Conservation (phyloP, 2,888 invertebrate genomes). For the Erebia epiphron region DNA sequence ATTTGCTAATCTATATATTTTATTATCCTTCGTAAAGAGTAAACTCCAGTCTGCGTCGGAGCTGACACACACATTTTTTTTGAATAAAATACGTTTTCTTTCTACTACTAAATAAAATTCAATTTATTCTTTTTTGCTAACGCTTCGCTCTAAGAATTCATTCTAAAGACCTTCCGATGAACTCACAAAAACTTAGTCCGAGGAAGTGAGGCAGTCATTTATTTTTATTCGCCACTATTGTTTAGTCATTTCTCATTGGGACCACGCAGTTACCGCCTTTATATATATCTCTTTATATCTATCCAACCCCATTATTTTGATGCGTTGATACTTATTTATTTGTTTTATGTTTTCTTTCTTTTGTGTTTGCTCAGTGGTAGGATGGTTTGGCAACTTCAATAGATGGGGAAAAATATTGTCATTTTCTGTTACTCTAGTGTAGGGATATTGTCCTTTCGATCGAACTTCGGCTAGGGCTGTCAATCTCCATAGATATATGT, state of each 20-base stretch:
- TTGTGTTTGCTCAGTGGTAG: not conserved
- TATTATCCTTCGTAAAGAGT: too few relatives aligned
- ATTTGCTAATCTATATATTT: too few relatives aligned
- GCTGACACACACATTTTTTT: too few relatives aligned
- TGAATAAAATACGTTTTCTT: too few relatives aligned
- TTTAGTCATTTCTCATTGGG: conserved; percentile 75
- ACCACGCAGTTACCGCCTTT: conserved; percentile 40
- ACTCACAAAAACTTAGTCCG: conserved; percentile 77
- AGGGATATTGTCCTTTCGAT: too few relatives aligned
- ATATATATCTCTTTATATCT: conserved; percentile 34
- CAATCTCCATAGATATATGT: too few relatives aligned
- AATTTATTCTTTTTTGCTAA: conserved; percentile 45
- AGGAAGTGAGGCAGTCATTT: conserved; percentile 70
- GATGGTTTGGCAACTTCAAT: not conserved
- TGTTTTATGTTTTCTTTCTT: conserved; percentile 15
- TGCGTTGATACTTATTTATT: conserved; percentile 32
- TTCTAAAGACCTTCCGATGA: conserved; percentile 80
- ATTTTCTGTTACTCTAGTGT: too few relatives aligned
- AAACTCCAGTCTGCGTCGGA: too few relatives aligned
- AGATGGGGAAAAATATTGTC: not conserved
- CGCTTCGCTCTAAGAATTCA: conserved; percentile 64
- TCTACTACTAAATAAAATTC: too few relatives aligned
- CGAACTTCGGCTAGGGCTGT: too few relatives aligned
- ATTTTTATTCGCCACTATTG: conserved; percentile 77
- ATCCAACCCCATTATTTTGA: conserved; percentile 32